Percentiles rank a stretch among this genome's conserved stretches.
Evolutionary conservation across 2,113 vertebrate species (phyloP).

Genomic region (Crypturellus undulatus): DNA sequence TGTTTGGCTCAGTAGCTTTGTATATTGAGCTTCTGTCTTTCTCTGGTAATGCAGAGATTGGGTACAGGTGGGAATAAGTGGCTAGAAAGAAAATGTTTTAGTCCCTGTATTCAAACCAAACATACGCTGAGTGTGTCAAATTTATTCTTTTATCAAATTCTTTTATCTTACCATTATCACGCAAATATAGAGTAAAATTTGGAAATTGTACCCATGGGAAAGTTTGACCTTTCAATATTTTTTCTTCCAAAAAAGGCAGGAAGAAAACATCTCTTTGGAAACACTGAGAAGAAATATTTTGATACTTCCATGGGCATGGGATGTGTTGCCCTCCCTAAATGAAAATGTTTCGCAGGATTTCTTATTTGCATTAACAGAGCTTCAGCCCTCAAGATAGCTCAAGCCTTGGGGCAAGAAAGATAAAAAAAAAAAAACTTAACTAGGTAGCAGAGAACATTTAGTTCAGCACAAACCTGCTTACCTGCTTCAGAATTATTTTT

Average conservation of each 20-base stretch:
- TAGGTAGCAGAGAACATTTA: too few species aligned
- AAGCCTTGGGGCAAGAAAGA: background rate
- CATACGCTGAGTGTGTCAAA: background rate
- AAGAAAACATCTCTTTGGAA: background rate
- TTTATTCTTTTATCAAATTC: background rate
- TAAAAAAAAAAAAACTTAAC: too few species aligned
- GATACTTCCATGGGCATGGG: constrained; percentile 37
- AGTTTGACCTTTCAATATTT: constrained; percentile 20
- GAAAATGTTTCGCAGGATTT: background rate
- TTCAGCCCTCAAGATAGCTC: background rate
- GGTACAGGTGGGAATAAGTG: background rate
- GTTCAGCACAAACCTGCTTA: too few species aligned
- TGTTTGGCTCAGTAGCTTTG: background rate
- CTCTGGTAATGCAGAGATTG: background rate
- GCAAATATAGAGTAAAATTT: constrained; percentile 15
- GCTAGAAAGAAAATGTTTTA: background rate
- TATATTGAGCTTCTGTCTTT: background rate
- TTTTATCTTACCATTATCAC: background rate
- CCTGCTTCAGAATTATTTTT: too few species aligned
- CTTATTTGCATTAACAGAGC: background rate
- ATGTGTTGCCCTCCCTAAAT: background rate
- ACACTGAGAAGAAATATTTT: background rate
- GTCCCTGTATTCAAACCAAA: background rate
- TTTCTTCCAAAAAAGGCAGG: constrained; percentile 11
- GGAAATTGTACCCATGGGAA: constrained; percentile 7